Evolutionary conservation across 2,113 vertebrate genomes (phyloP).

Genomic region (Festucalex cinctus): DNA sequence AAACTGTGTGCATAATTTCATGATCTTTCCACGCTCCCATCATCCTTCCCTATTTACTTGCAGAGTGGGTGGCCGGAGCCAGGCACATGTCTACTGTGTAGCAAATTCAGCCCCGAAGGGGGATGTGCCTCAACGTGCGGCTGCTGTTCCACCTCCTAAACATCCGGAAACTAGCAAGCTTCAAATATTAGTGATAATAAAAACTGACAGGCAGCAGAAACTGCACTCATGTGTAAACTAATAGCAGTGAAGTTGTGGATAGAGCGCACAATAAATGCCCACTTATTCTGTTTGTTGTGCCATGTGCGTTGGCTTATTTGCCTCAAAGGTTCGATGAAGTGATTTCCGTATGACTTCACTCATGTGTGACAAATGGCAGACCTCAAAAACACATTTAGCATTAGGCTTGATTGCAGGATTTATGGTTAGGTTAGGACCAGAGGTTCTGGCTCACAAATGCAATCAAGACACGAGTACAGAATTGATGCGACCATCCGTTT

Average conservation of each 20-base stretch:
- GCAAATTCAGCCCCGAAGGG: conserved; percentile 22
- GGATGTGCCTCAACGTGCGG: conserved; percentile 12
- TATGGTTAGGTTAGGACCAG: conserved; percentile 42
- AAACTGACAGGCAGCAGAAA: conserved; percentile 6
- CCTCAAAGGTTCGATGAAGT: conserved; percentile 30
- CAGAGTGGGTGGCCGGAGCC: conserved; percentile 35
- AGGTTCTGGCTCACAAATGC: conserved; percentile 48
- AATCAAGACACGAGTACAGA: conserved; percentile 53
- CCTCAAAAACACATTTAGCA: conserved; percentile 36
- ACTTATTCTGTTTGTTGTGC: conserved; percentile 8
- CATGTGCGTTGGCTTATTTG: conserved; percentile 1
- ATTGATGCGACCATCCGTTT: conserved; percentile 51
- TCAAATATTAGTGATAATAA: conserved; percentile 18
- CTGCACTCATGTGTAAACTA: conserved; percentile 7
- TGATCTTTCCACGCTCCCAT: conserved; percentile 15
- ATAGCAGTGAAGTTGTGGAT: not conserved
- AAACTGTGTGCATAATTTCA: not conserved
- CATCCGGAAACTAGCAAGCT: conserved; percentile 9
- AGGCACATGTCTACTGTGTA: conserved; percentile 2
- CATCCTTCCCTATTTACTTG: conserved; percentile 3
- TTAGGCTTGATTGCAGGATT: conserved; percentile 48
- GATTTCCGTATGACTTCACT: conserved; percentile 14
- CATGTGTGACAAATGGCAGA: conserved; percentile 50
- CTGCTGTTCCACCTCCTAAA: not conserved
- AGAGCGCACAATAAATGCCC: not conserved